Conservation (phyloP, 2,797 vertebrate species). For the Scolopax rusticola region DNA sequence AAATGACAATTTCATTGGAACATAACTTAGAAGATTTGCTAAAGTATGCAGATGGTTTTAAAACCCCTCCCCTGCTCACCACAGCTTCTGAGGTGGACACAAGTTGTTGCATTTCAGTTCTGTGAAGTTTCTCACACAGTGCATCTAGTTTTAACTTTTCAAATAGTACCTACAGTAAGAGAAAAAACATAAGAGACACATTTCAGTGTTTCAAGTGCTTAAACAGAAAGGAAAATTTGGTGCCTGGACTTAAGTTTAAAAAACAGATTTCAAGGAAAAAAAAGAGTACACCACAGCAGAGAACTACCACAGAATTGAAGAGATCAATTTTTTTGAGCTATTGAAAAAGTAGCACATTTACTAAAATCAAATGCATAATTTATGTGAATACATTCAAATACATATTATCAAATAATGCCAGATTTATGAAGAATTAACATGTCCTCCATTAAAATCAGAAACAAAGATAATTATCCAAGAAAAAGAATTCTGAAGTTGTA, state of each 20-base stretch:
- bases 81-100: conserved; percentile 90
- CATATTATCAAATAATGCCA: neutral
- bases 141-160: conserved; percentile 89
- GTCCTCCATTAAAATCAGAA: neutral
- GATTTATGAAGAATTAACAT: neutral
- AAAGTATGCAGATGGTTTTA: neutral
- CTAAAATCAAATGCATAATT: neutral
- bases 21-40: neutral
- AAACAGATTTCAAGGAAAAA: neutral
- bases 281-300: neutral
- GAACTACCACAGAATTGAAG: neutral
- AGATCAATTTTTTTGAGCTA: neutral
- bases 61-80: conserved; percentile 74
- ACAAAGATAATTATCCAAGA: neutral
- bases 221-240: neutral
- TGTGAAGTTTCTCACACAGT: conserved; percentile 84
- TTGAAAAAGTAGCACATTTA: neutral
- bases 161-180: conserved; percentile 87
- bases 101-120: conserved; percentile 82
- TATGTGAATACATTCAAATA: neutral
- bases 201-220: neutral
- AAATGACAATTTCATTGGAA: neutral
- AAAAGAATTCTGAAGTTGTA: neutral
- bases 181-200: neutral
- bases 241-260: neutral